Evolutionary conservation across 2,888 invertebrate genomes (phyloP).

Genomic region (Dasypogon diadema): DNA sequence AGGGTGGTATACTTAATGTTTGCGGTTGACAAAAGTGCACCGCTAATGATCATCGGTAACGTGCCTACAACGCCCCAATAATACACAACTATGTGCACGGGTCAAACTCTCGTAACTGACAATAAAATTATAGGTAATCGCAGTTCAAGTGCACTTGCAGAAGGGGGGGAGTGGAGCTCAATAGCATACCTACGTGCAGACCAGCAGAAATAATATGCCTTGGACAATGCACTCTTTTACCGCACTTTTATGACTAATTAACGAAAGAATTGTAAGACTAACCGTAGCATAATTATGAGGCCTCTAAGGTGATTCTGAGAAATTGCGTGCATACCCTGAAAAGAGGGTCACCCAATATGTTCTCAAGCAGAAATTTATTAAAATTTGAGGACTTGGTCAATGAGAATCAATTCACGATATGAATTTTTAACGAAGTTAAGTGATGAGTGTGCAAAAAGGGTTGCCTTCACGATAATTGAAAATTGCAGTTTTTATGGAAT

Average conservation of each 20-base stretch:
- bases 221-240: background rate
- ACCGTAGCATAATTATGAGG: background rate
- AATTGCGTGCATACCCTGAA: background rate
- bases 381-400: background rate
- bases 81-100: background rate
- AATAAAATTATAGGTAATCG: background rate
- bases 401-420: background rate
- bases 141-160: background rate
- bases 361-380: background rate
- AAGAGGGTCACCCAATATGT: background rate
- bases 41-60: slow-evolving; percentile 51
- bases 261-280: background rate
- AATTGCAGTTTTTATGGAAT: background rate
- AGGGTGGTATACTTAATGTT: slow-evolving; percentile 50
- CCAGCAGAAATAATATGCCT: background rate
- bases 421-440: background rate
- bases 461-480: background rate
- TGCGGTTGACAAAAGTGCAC: slow-evolving; percentile 52
- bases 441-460: background rate
- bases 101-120: slow-evolving; percentile 11
- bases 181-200: background rate
- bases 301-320: background rate
- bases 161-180: background rate
- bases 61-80: background rate
- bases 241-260: background rate